Conservation (phyloP, 2,797 vertebrate genomes). For the Tenualosa thibaudeaui region DNA sequence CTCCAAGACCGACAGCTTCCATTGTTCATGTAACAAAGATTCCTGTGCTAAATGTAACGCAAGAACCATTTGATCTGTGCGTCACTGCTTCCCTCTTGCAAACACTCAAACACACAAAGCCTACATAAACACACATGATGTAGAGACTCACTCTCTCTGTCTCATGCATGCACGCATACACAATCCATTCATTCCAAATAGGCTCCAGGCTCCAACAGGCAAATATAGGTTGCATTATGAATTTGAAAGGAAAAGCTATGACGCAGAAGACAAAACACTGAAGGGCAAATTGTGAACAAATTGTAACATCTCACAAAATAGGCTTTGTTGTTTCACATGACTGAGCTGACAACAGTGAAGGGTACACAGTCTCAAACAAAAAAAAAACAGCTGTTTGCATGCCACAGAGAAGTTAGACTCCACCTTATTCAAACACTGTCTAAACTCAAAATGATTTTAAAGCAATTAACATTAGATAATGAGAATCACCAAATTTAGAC, state of each 20-base stretch:
- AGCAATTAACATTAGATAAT: neutral
- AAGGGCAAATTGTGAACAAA: conserved; percentile 2
- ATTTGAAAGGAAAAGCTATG: neutral
- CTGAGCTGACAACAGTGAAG: neutral
- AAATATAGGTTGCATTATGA: neutral
- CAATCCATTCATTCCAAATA: neutral
- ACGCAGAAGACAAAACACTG: neutral
- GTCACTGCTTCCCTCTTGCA: neutral
- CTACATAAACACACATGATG: neutral
- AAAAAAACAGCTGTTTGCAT: conserved; percentile 4
- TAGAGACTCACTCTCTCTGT: neutral
- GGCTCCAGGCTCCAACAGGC: neutral
- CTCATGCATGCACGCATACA: neutral
- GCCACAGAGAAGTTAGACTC: neutral
- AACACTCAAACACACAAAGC: neutral
- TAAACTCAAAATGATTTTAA: neutral
- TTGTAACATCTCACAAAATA: neutral
- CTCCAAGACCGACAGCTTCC: conserved; percentile 30
- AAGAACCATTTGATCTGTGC: neutral
- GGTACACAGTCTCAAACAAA: neutral
- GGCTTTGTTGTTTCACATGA: neutral
- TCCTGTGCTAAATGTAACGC: neutral
- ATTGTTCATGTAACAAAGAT: conserved; percentile 20
- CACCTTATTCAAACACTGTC: neutral
- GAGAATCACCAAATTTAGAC: neutral